phyloP scores from a whole-genome alignment of 2,888 invertebrate genomes.

The Spilarctia lutea region DNA sequence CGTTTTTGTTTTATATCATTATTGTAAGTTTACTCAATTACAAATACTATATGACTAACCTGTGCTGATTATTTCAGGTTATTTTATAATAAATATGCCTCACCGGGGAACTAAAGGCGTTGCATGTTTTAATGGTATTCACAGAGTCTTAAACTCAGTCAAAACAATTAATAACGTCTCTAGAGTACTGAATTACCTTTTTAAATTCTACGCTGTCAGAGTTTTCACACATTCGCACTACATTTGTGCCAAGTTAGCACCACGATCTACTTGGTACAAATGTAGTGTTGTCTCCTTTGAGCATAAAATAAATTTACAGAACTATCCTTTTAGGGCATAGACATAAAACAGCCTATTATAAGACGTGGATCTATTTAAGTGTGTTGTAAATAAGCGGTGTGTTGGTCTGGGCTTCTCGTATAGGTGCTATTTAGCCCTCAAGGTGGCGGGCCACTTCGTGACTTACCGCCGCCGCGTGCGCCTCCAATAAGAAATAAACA shows the following conservation, averaged over 20 bases:
- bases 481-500: constrained; percentile 71
- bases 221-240: not conserved
- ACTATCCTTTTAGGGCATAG: constrained; percentile 18
- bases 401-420: constrained; percentile 54
- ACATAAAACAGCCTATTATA: constrained; percentile 20
- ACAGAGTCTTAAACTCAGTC: not conserved
- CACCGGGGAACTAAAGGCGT: not conserved
- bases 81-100: not conserved
- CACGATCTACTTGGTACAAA: not conserved
- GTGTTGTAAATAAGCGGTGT: constrained; percentile 65
- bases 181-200: not conserved
- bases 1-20: not conserved
- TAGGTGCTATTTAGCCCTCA: constrained; percentile 85
- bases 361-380: constrained; percentile 56
- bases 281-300: not conserved
- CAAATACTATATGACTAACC: not conserved
- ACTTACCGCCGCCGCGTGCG: constrained; percentile 80
- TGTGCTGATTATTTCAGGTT: not conserved
- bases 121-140: not conserved
- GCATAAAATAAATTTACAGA: constrained; percentile 12
- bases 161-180: not conserved
- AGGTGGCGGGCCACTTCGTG: constrained; percentile 82
- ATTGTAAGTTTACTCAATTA: not conserved
- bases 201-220: constrained; percentile 1
- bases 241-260: no score